phyloP scores from a whole-genome alignment of 2,888 invertebrate genomes.

The Rhopalosiphum nymphaeae region DNA sequence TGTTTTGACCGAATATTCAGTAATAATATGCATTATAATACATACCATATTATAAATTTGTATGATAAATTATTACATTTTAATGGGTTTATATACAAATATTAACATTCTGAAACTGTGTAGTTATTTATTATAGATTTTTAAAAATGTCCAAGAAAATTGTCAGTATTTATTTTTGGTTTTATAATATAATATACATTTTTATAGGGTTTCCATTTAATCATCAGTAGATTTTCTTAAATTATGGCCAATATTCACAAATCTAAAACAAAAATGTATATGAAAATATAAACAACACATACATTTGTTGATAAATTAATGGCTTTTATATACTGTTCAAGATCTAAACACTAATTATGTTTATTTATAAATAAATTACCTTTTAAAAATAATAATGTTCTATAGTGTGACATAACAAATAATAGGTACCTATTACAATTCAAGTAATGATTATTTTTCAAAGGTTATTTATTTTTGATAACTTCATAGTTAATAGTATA shows the following conservation, averaged over 20 bases:
- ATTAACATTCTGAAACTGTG: not conserved
- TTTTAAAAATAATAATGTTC: not conserved
- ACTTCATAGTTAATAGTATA: not conserved
- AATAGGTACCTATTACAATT: not conserved
- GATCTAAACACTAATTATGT: not conserved
- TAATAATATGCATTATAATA: not conserved
- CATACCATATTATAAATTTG: not conserved
- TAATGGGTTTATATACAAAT: not conserved
- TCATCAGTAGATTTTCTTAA: not conserved
- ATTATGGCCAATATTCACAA: not conserved
- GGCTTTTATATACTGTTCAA: not conserved
- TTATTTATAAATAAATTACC: not conserved
- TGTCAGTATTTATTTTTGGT: not conserved
- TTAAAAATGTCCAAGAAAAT: slow-evolving; percentile 2
- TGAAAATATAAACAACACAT: not conserved
- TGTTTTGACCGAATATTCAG: not conserved
- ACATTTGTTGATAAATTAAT: not conserved
- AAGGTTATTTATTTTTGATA: not conserved
- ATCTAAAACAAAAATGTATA: not conserved
- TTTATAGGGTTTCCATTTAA: not conserved
- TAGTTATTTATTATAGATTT: not conserved
- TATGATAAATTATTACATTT: not conserved
- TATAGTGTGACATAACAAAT: not conserved
- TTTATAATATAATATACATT: not conserved
- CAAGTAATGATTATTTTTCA: not conserved